Evolutionary conservation across 2,797 vertebrate species (phyloP), one percentile per base, ranked within the genome.

Genomic region (Pangasius krempfi): DNA sequence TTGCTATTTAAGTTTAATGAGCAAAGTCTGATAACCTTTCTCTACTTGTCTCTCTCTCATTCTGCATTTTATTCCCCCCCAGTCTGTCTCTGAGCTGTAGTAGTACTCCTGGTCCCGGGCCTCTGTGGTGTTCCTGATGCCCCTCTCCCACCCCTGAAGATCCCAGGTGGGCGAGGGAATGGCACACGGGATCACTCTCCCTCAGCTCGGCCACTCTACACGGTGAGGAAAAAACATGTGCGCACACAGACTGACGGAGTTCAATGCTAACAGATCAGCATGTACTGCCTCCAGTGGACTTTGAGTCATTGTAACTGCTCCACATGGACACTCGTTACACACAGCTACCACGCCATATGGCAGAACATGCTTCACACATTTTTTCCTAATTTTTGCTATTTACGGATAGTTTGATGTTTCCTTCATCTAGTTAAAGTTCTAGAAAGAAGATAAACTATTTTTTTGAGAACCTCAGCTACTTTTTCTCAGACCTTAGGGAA

Each of bases 21-120:
- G 13, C 4, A 12, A 14, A 10, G 30, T 40, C 5, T 40, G 1
- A 40, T 14, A 30, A 12, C 12, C 10, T 56, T 56, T 56, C n/a
- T 18, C 12, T 1, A 30, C n/a, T 66, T 5, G 3, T 54, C 64
- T 10, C 8, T 64, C n/a, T n/a, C 12, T 12, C 64, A 0, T 8
- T 47, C 44, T 47, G 40, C 5, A 44, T 44, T 44, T 44, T 5
- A 44, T 44, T 44, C 58, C 6, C 6, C 0, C 66, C 10, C 56
- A 97, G 96, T 90, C 90, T 97, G 92, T 96, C 96, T 93, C 94
- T 96, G 93, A 96, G 95, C 93, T 97, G 95, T 96, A 96, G 95
- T 96, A 96, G 96, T 97, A 96, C 96, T 96, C 95, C 94, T 72
- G 92, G 95, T 94, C 95, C 96, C 14, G 94, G 93, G 93, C 94